A percentile compares a stretch with the other conserved stretches of the same genome.
Conservation (phyloP, 2,113 vertebrate species). For the Poeciliopsis turrubarensis region DNA sequence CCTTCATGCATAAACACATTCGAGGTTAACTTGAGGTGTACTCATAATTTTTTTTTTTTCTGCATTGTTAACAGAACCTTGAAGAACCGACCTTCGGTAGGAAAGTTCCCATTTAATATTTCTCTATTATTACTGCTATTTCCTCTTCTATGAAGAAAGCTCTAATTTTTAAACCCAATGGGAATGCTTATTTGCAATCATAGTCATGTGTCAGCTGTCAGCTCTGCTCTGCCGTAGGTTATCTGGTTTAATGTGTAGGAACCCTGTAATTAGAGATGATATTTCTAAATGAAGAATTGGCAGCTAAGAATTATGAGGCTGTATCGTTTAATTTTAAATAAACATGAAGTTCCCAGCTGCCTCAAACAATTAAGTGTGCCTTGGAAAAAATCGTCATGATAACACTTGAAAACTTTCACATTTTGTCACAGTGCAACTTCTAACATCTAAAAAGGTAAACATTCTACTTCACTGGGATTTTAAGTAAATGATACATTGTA, state of each 20-base stretch:
- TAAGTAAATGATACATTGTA: background rate
- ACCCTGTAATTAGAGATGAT: slow-evolving; percentile 35
- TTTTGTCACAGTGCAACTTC: background rate
- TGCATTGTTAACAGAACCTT: background rate
- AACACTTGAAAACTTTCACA: background rate
- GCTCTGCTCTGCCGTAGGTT: background rate
- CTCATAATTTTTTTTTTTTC: background rate
- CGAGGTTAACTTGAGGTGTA: background rate
- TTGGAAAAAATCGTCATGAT: background rate
- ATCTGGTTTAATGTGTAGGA: slow-evolving; percentile 22
- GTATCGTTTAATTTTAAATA: slow-evolving; percentile 13
- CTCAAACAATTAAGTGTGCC: slow-evolving; percentile 13
- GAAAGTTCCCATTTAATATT: background rate
- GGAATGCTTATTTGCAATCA: background rate
- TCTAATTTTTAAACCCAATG: background rate
- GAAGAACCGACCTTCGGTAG: background rate
- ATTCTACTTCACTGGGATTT: background rate
- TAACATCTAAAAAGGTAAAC: background rate
- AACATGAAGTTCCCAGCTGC: slow-evolving; percentile 9
- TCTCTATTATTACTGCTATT: background rate
- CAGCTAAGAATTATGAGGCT: slow-evolving; percentile 8
- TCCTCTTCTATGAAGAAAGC: background rate
- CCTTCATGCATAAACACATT: slow-evolving; percentile 43
- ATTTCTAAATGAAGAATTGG: slow-evolving; percentile 23
- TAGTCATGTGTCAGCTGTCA: slow-evolving; percentile 4